A percentile compares a stretch with the other conserved stretches of the same genome.
Conservation (phyloP, 2,797 vertebrate species). For the Siniperca undulata region DNA sequence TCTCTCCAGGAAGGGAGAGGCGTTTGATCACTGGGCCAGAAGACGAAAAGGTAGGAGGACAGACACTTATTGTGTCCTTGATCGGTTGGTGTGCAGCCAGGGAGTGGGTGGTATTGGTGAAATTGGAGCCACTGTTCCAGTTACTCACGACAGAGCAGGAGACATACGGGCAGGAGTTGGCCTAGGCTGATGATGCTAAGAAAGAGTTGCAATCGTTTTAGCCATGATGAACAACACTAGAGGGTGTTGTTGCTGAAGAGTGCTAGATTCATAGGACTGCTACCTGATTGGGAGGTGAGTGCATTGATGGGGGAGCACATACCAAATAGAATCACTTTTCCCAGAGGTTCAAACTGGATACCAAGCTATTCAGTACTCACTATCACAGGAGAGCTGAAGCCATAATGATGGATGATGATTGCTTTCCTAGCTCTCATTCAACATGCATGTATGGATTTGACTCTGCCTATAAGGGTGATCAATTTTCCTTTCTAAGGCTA, state of each 20-base stretch:
- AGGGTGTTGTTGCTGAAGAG: not conserved
- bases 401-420: constrained; percentile 1
- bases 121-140: constrained; percentile 26
- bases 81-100: constrained; percentile 44
- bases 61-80: constrained; percentile 29
- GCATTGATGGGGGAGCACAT: not conserved
- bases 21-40: constrained; percentile 22
- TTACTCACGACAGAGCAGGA: constrained; percentile 24
- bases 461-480: not conserved
- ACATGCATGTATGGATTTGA: constrained; percentile 3
- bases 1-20: constrained; percentile 27
- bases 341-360: not conserved
- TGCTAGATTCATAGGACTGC: constrained; percentile 4
- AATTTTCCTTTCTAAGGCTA: not conserved
- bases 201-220: constrained; percentile 25
- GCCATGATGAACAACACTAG: constrained; percentile 24
- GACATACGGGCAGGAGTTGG: constrained; percentile 4
- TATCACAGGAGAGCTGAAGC: constrained; percentile 7
- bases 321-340: constrained; percentile 9
- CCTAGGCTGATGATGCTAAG: constrained; percentile 10
- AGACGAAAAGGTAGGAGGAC: constrained; percentile 24
- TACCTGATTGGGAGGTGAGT: constrained; percentile 11
- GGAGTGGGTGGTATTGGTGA: constrained; percentile 40
- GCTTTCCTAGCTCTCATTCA: not conserved
- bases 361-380: constrained; percentile 2